Evolutionary conservation across 2,888 invertebrate genomes (phyloP), one percentile per base, ranked within the genome.

Genomic region (Agonum fuliginosum): DNA sequence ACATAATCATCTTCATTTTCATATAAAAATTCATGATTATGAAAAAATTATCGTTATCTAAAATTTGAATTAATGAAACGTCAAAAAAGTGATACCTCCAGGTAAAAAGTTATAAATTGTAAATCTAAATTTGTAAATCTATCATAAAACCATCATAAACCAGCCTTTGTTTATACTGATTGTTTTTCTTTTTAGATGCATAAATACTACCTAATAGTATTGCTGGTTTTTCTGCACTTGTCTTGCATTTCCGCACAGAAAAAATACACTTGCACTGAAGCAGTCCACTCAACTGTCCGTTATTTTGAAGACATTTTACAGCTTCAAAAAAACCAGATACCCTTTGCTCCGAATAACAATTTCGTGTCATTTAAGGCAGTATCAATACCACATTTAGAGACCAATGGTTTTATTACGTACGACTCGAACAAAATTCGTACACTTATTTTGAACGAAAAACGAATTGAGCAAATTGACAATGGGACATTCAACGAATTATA

Each of bases 341-440:
- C 80, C 34, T 85, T 85, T 77, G 78, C 82, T 70, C 78, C 81
- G 1, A 62, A 79, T 34, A 84, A 84, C 19, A 84, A 84, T 73
- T 75, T 79, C 27, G 83, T 85, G 0, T 22, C 77, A 10, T 83
- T 85, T 69, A 73, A 22, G 27, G 73, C 22, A n/a, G 3, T 37
- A 4, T 10, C 20, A 12, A 46, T 75, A 3, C 0, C 30, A 2
- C n/a, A 67, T 12, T n/a, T 75, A 20, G 17, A 67, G 14, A 65
- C 79, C 24, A 84, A 85, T 76, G 62, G 79, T 2, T 85, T 85
- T 77, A 46, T 83, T 4, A 81, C 82, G 2, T 81, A 79, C 34
- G 82, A 83, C 34, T 84, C 84, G 0, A 73, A 82, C 10, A 79
- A 81, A 67, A 82, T 84, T 58, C 62, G 80, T 12, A 81, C 81